These are phyloP conservation scores for Fragum sueziense DNA, from an alignment of 2,888 invertebrate genomes.

Conservation along the genomic window DNA sequence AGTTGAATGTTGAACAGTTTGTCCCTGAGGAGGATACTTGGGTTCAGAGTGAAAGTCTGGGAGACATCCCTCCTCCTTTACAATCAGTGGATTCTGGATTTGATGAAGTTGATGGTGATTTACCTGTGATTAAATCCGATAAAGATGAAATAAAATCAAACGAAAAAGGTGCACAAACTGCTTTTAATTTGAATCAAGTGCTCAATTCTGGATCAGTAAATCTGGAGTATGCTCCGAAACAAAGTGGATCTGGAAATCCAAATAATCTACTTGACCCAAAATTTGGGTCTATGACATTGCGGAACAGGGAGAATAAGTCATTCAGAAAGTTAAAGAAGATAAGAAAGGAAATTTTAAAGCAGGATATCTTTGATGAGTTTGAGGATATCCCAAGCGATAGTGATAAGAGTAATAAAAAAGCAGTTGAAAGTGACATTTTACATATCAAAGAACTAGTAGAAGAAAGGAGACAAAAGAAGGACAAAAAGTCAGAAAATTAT, in stretches of 20 bases:
- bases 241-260: not conserved
- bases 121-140: conserved; percentile 41
- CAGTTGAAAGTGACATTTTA: conserved; percentile 43
- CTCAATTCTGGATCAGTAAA: not conserved
- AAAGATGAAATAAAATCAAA: conserved; percentile 28
- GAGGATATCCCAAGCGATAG: conserved; percentile 30
- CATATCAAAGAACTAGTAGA: conserved; percentile 53
- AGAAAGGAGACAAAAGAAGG: conserved; percentile 47
- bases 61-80: not conserved
- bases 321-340: conserved; percentile 45
- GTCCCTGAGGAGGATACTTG: not conserved
- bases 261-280: conserved; percentile 8
- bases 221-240: not conserved
- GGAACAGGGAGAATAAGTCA: conserved; percentile 52
- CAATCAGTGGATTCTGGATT: conserved; percentile 22
- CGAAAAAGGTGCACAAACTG: not conserved
- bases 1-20: conserved; percentile 14
- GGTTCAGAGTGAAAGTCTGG: not conserved
- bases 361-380: conserved; percentile 41
- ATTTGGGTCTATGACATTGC: conserved; percentile 42
- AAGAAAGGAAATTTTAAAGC: conserved; percentile 45
- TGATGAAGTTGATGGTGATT: conserved; percentile 56
- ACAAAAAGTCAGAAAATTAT: conserved; percentile 24
- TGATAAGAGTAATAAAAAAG: conserved; percentile 18
- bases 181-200: conserved; percentile 2